phyloP scores from a whole-genome alignment of 2,888 invertebrate species.

The Heliconius cydno region DNA sequence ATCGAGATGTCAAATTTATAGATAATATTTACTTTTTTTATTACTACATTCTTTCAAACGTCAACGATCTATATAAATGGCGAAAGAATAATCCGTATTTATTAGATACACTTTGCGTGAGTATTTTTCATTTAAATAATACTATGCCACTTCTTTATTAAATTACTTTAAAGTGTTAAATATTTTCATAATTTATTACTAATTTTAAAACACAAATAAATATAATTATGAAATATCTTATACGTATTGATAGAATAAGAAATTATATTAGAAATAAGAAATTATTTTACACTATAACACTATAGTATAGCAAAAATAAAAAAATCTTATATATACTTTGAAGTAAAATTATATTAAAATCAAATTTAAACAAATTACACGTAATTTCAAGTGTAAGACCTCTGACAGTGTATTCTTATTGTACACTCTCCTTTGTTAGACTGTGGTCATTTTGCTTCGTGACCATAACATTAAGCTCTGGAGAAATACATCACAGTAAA shows the following conservation, averaged over 20 bases:
- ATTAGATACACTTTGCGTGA: constrained; percentile 22
- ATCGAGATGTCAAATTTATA: background rate
- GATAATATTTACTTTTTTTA: background rate
- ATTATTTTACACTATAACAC: background rate
- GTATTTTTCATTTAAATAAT: background rate
- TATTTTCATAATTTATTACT: background rate
- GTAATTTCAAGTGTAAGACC: too few relatives aligned
- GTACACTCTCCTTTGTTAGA: too few relatives aligned
- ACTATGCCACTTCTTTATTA: constrained; percentile 9
- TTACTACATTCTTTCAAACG: constrained; percentile 11
- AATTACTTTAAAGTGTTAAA: background rate
- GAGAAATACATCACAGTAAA: too few relatives aligned
- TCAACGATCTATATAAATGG: constrained; percentile 16
- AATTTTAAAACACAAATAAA: background rate
- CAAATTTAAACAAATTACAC: too few relatives aligned
- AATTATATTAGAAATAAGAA: too few relatives aligned
- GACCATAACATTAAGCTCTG: too few relatives aligned
- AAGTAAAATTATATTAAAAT: too few relatives aligned
- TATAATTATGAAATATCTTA: too few relatives aligned
- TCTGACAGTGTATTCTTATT: too few relatives aligned
- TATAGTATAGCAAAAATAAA: background rate
- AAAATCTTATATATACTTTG: too few relatives aligned
- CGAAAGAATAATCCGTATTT: constrained; percentile 22
- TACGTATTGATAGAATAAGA: too few relatives aligned
- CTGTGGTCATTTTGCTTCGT: too few relatives aligned